Evolutionary conservation across 2,888 invertebrate species (phyloP).

Genomic region (Fragum whitleyi): DNA sequence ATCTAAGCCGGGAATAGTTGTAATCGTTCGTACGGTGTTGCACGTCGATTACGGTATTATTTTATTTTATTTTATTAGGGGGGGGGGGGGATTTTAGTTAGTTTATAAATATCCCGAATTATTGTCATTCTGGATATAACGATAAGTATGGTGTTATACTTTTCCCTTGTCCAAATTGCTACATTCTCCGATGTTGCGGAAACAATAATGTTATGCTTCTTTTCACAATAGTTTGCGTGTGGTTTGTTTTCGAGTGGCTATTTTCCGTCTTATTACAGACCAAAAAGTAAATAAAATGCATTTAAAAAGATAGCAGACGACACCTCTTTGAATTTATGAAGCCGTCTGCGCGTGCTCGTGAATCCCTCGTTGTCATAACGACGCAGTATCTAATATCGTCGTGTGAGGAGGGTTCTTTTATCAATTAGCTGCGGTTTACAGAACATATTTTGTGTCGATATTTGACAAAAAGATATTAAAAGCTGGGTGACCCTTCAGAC

Average conservation of each 20-base stretch:
- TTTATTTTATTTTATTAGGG: too few species aligned
- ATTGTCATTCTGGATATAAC: too few species aligned
- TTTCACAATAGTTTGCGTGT: constrained; percentile 26
- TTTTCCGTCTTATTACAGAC: constrained; percentile 5
- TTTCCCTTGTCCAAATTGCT: too few species aligned
- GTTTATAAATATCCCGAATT: too few species aligned
- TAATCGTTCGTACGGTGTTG: too few species aligned
- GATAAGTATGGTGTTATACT: too few species aligned
- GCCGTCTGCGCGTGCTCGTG: constrained; percentile 26
- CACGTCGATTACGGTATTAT: too few species aligned
- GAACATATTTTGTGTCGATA: constrained; percentile 13
- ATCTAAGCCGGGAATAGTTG: too few species aligned
- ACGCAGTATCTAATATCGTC: constrained; percentile 17
- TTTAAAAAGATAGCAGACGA: constrained; percentile 19
- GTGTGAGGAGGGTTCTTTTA: neutral
- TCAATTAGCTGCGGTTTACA: constrained; percentile 16
- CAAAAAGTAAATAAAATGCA: constrained; percentile 26
- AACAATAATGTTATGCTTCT: constrained; percentile 23
- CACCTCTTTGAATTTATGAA: neutral
- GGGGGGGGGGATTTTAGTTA: too few species aligned
- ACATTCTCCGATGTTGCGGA: neutral
- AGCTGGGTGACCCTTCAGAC: constrained; percentile 18
- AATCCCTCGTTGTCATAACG: constrained; percentile 25
- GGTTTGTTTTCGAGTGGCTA: constrained; percentile 8
- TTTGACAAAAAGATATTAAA: constrained; percentile 30